A percentile compares a stretch with the other conserved stretches of the same genome.
Conservation (phyloP, 2,797 vertebrate species). For the Syngnathus rostellatus region DNA sequence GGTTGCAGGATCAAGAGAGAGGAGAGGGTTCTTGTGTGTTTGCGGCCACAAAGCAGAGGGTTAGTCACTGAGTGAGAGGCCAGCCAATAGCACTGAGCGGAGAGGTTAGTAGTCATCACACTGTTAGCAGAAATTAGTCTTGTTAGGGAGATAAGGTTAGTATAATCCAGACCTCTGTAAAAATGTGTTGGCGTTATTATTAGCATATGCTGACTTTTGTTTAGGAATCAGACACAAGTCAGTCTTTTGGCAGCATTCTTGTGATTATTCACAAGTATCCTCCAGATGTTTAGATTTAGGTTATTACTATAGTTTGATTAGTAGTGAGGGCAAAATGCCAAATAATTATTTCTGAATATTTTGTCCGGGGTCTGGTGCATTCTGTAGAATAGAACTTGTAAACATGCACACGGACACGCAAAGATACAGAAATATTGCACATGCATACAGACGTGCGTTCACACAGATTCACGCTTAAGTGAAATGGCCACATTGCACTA, state of each 20-base stretch:
- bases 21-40: constrained; percentile 31
- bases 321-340: constrained; percentile 32
- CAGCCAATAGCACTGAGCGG: constrained; percentile 55
- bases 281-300: not conserved
- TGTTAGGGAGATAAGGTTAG: constrained; percentile 63
- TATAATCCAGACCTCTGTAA: constrained; percentile 49
- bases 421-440: constrained; percentile 25
- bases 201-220: constrained; percentile 41
- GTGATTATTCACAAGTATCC: constrained; percentile 12
- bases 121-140: constrained; percentile 66
- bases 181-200: constrained; percentile 31
- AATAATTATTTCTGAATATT: constrained; percentile 49
- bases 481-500: not conserved
- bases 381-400: constrained; percentile 27
- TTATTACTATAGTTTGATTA: not conserved
- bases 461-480: constrained; percentile 15
- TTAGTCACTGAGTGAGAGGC: constrained; percentile 54
- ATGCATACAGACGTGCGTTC: constrained; percentile 40
- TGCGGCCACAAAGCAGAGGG: constrained; percentile 48
- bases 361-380: constrained; percentile 39
- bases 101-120: constrained; percentile 59
- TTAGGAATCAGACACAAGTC: not conserved
- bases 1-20: constrained; percentile 55
- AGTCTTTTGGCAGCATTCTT: not conserved
- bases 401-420: constrained; percentile 27